These are phyloP conservation scores for Scophthalmus maximus DNA, from an alignment of 2,113 vertebrate genomes.

Conservation along the genomic window DNA sequence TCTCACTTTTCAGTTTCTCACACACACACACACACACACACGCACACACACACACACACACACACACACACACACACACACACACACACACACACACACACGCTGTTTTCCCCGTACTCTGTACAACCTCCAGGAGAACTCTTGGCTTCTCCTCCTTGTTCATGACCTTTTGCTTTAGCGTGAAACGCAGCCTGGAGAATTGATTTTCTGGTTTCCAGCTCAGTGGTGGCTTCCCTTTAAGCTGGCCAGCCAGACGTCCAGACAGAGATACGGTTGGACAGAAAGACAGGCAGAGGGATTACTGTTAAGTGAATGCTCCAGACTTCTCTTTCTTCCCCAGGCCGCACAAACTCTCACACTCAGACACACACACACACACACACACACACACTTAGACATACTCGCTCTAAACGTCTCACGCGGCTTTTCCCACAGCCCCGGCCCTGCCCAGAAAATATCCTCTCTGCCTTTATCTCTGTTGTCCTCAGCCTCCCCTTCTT, in stretches of 20 bases:
- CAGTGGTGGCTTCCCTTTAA: constrained; percentile 40
- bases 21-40: constrained; percentile 2
- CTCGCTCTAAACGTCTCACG: constrained; percentile 10
- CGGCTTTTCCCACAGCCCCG: constrained; percentile 12
- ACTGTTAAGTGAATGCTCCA: constrained; percentile 54
- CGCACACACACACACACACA: constrained; percentile 2
- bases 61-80: constrained; percentile 2
- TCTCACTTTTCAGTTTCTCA: too few species aligned
- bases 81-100: constrained; percentile 2
- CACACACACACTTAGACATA: neutral
- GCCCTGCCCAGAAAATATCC: constrained; percentile 16
- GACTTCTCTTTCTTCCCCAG: constrained; percentile 14
- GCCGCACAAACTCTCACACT: constrained; percentile 14
- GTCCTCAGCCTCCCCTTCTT: neutral
- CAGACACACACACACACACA: constrained; percentile 11
- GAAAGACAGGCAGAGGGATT: constrained; percentile 27
- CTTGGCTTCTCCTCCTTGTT: constrained; percentile 39
- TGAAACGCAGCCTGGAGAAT: constrained; percentile 51
- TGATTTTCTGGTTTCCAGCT: constrained; percentile 69
- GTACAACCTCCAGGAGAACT: constrained; percentile 32
- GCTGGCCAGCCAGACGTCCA: constrained; percentile 28
- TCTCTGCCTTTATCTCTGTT: neutral
- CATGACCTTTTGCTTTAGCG: constrained; percentile 54
- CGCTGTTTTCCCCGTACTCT: constrained; percentile 26
- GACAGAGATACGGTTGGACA: constrained; percentile 28